Percentiles rank a stretch among this genome's conserved stretches.
phyloP scores from a whole-genome alignment of 2,888 invertebrate genomes.

The Tinea trinotella region DNA sequence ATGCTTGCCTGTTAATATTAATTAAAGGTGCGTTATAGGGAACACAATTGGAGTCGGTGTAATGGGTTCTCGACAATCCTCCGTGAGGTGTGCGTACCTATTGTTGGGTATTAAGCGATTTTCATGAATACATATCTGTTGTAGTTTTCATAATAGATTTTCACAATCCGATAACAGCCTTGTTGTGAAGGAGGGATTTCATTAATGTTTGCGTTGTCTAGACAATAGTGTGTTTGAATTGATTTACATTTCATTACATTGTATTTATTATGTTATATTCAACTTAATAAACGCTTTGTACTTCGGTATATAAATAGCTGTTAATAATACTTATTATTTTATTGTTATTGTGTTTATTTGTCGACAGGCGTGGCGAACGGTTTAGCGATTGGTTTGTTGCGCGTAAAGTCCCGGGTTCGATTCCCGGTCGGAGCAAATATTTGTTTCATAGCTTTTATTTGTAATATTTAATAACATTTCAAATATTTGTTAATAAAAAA shows the following conservation, averaged over 20 bases:
- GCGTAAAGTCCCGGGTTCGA: no score
- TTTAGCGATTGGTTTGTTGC: no score
- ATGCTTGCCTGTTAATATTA: slow-evolving; percentile 45
- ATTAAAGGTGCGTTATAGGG: slow-evolving; percentile 33
- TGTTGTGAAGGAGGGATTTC: background rate
- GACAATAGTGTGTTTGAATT: slow-evolving; percentile 7
- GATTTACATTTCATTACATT: slow-evolving; percentile 13
- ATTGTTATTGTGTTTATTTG: no score
- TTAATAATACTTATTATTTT: no score
- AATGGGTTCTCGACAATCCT: slow-evolving; percentile 38
- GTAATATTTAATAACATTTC: no score
- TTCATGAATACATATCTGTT: slow-evolving; percentile 17
- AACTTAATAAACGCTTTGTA: no score
- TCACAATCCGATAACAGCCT: slow-evolving; percentile 12
- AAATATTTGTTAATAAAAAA: no score
- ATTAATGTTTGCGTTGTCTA: background rate
- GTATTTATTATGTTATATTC: background rate
- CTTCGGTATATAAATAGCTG: no score
- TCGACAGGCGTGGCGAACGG: no score
- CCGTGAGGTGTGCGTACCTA: slow-evolving; percentile 24
- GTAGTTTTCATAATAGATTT: slow-evolving; percentile 20
- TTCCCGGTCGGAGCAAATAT: no score
- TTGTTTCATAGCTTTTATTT: no score
- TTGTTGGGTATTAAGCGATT: slow-evolving; percentile 20
- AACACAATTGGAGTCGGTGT: slow-evolving; percentile 25